Conservation (phyloP, 1,140 invertebrate species). For the Aethina tumida region DNA sequence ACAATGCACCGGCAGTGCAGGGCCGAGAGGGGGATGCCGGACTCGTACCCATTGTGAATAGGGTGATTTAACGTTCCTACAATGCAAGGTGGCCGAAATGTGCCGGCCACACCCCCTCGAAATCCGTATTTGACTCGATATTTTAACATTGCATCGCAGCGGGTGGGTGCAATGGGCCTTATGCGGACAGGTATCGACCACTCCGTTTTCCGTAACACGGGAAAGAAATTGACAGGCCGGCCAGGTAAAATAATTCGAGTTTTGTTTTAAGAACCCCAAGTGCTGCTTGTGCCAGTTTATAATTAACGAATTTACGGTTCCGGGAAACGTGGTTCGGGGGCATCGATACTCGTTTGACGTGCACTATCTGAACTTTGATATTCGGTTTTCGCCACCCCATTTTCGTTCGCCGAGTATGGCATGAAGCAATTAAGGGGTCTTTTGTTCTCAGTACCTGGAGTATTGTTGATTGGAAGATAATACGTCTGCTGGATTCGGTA, state of each 20-base stretch:
- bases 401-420: no score
- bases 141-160: conserved; percentile 16
- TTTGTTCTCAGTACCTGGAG: no score
- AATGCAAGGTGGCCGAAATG: conserved; percentile 23
- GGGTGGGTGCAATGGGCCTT: conserved; percentile 9
- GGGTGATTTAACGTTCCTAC: conserved; percentile 15
- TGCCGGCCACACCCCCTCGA: conserved; percentile 20
- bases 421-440: no score
- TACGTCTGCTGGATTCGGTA: no score
- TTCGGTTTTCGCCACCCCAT: no score
- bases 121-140: conserved; percentile 15
- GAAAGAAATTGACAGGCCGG: not conserved
- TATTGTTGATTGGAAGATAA: no score
- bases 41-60: not conserved
- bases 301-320: no score
- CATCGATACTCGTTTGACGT: no score
- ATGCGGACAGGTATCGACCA: conserved; percentile 14
- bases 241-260: conserved; percentile 14
- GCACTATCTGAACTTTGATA: no score
- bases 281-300: not conserved
- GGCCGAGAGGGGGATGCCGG: conserved; percentile 8
- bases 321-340: no score
- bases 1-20: conserved; percentile 12
- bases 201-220: not conserved
- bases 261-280: conserved; percentile 9